Evolutionary conservation across 2,888 invertebrate species (phyloP).

Genomic region (Cantharis rustica): DNA sequence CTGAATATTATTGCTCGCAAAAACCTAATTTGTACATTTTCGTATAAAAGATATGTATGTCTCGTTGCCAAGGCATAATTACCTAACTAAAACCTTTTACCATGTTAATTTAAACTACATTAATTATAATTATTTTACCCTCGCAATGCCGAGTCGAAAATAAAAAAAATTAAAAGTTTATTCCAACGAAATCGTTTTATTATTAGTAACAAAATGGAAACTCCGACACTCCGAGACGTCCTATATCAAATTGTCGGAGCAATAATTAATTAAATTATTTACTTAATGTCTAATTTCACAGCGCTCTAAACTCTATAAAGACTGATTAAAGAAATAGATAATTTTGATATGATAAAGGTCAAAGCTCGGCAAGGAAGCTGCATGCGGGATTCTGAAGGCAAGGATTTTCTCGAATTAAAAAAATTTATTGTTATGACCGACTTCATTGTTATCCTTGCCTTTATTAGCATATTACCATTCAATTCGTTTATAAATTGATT

Average conservation of each 20-base stretch:
- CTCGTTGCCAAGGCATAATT: background rate
- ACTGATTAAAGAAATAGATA: background rate
- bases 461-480: background rate
- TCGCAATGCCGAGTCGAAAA: background rate
- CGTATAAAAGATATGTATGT: background rate
- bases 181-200: background rate
- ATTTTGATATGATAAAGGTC: background rate
- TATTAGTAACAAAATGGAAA: background rate
- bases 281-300: background rate
- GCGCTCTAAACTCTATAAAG: background rate
- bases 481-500: background rate
- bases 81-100: background rate
- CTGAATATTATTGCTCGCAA: background rate
- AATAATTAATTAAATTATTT: background rate
- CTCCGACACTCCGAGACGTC: background rate
- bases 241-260: background rate
- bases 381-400: background rate
- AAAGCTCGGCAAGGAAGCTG: background rate
- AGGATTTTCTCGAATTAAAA: background rate
- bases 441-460: background rate
- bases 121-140: background rate
- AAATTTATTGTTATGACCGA: background rate
- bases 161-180: background rate
- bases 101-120: background rate
- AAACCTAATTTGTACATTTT: background rate